Evolutionary conservation across 2,113 vertebrate species (phyloP), one percentile per base, ranked within the genome.

Genomic region (Phalacrocorax pelagicus): DNA sequence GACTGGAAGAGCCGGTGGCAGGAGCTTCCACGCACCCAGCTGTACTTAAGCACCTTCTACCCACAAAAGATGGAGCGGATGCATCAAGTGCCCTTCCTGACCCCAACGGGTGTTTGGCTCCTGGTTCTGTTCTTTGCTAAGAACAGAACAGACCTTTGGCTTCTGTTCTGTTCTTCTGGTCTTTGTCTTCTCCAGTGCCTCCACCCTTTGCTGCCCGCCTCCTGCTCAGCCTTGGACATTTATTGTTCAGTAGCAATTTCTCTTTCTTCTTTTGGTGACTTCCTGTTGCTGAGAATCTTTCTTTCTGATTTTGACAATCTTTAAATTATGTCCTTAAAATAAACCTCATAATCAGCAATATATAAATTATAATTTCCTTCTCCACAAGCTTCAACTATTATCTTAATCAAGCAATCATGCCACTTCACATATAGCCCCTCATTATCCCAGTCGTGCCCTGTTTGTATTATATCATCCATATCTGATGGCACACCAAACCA

Each of bases 341-440:
- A 97, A 97, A 97, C 94, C 67, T 94, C 93, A 96, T 92, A 96
- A 97, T 97, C 96, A 97, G 92, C 71, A 97, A 95, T 92, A 96
- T 95, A 95, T 90, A 94, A 97, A 92, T 96, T 70, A 88, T 92
- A 91, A 97, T 97, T 97, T 97, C 95, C 96, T 92, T 97, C 96
- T 93, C 95, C 92, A 86, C 96, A 93, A 95, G 96, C 78, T 93
- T 86, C 89, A 86, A 95, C 96, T 93, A 97, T 97, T 97, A 97
- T 95, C 87, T 97, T 92, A 97, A 97, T 97, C 94, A 97, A 95
- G 96, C 89, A 97, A 97, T 97, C 96, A 92, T 87, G 36, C 81
- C 87, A 81, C 79, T 95, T 97, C 92, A 90, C 91, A 85, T 93
- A 95, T 94, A 95, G 96, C 94, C 95, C 85, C 30, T 88, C 85